Evolutionary conservation across 2,113 vertebrate species (phyloP).

Genomic region (Lampris incognitus): DNA sequence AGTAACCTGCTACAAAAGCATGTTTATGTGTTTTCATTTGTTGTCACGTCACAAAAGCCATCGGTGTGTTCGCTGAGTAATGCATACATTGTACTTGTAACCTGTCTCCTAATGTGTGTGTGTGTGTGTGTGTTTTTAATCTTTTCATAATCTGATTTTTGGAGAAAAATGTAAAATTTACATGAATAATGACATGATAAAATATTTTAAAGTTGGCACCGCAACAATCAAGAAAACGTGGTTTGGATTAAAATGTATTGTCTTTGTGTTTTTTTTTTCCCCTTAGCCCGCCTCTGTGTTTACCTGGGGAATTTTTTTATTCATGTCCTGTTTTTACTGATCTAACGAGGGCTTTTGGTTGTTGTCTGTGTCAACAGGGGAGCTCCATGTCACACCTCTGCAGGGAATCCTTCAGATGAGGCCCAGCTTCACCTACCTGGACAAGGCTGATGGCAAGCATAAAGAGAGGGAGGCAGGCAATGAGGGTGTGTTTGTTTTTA

Average conservation of each 20-base stretch:
- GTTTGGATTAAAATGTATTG: too few relatives aligned
- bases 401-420: conserved; percentile 97
- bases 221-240: too few relatives aligned
- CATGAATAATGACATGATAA: too few relatives aligned
- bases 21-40: neutral
- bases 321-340: neutral
- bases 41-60: too few relatives aligned
- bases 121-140: too few relatives aligned
- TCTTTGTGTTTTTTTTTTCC: neutral
- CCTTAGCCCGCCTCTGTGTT: neutral
- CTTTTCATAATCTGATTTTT: too few relatives aligned
- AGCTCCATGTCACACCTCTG: conserved; percentile 95
- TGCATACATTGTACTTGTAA: too few relatives aligned
- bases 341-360: neutral
- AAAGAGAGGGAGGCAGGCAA: conserved; percentile 94
- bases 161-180: too few relatives aligned
- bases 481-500: conserved; percentile 83
- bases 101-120: too few relatives aligned
- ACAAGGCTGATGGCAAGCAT: conserved; percentile 95
- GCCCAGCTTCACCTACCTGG: conserved; percentile 95
- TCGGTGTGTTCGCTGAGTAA: too few relatives aligned
- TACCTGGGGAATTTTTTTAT: neutral
- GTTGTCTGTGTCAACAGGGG: conserved; percentile 80
- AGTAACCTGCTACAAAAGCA: neutral
- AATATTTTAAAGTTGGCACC: too few relatives aligned